phyloP scores from a whole-genome alignment of 2,888 invertebrate species.

The Drosophila mulleri region DNA sequence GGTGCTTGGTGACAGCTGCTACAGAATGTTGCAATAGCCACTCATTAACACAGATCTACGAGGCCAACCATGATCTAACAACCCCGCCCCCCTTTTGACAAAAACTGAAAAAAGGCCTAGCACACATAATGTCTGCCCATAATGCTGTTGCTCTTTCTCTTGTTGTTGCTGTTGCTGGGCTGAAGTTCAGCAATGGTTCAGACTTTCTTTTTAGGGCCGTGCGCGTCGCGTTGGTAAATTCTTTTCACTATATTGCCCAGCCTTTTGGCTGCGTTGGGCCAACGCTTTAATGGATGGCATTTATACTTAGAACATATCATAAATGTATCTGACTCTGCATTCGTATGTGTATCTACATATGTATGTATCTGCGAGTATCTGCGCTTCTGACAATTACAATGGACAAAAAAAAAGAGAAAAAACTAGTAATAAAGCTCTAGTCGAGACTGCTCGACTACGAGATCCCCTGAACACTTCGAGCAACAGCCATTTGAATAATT shows the following conservation, averaged over 20 bases:
- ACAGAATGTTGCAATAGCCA: constrained; percentile 40
- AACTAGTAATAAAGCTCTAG: too few relatives aligned
- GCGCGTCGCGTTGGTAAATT: constrained; percentile 72
- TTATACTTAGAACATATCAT: constrained; percentile 48
- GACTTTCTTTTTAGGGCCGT: constrained; percentile 55
- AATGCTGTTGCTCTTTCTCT: not conserved
- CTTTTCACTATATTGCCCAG: constrained; percentile 57
- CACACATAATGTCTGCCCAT: not conserved
- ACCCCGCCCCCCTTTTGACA: constrained; percentile 15
- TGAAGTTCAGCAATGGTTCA: constrained; percentile 54
- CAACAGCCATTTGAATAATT: too few relatives aligned
- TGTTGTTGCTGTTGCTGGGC: constrained; percentile 4
- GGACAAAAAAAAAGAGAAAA: constrained; percentile 38
- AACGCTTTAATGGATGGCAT: constrained; percentile 33
- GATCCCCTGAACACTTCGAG: too few relatives aligned
- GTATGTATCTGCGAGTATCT: constrained; percentile 32
- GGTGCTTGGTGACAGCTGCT: constrained; percentile 32
- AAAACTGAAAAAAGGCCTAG: constrained; percentile 12
- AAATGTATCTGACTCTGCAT: constrained; percentile 11
- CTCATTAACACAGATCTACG: constrained; percentile 47
- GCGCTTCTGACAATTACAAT: constrained; percentile 52
- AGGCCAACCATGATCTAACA: constrained; percentile 34
- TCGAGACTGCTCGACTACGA: too few relatives aligned
- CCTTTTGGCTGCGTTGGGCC: constrained; percentile 56
- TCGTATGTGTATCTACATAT: constrained; percentile 24